Base-by-base conservation (phyloP, 2,888 invertebrate species). In the Ormia ochracea region DNA sequence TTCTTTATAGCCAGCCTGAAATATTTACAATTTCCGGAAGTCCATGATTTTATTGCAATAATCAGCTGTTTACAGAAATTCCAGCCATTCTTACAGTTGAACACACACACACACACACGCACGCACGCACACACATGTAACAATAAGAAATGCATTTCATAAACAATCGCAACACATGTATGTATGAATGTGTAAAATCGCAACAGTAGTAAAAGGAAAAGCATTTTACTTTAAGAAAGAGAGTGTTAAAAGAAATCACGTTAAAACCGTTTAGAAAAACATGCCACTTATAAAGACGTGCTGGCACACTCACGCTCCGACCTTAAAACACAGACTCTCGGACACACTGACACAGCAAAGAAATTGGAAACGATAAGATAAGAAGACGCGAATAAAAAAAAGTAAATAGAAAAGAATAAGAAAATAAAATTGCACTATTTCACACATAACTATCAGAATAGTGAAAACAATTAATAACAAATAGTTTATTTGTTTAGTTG, bases 21-120 rank as follows among this genome's bases (percentile, higher is more conserved):
- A 17, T 36, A 17, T 33, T 23, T 56, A 69, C 38, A 61, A 45
- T 61, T 28, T 14, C 9, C 4, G 48, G 21, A 28, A 21, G 19
- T 59, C 14, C 19, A n/a, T 36, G 58, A 58, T 36, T n/a, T 52
- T 45, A 43, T 65, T 38, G 23, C 56, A 48, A 38, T 19, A 66
- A 73, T 80, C 80, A 80, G 80, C 80, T 80, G 80, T 69, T 80
- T 58, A 68, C n/a, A 58, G 26, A 56, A 75, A 63, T 38, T 65
- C 33, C 36, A 66, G 63, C 21, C 61, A 63, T n/a, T 52, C n/a
- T n/a, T n/a, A n/a, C n/a, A n/a, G n/a, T n/a, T n/a, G n/a, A n/a
- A n/a, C n/a, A n/a, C n/a, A n/a, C n/a, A 3, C 36, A 45, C 23
- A 28, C 33, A 23, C 31, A 66, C 21, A 36, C 9, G 59, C 12